Conservation (phyloP, 2,888 invertebrate species). For the Odontocerum albicorne region DNA sequence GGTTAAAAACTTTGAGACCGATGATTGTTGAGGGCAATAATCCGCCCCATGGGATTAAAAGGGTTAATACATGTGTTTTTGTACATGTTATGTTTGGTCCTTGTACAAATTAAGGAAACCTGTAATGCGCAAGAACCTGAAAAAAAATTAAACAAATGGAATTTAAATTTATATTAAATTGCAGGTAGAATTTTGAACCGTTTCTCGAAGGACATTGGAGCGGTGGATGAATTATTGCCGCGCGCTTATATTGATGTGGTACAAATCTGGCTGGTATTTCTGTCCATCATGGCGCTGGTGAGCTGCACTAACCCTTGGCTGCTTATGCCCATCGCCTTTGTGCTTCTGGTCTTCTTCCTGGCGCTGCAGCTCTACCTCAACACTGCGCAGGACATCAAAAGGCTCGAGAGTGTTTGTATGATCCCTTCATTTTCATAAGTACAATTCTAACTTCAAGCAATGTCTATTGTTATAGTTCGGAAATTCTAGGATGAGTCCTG, state of each 20-base stretch:
- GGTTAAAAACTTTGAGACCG: too few species aligned
- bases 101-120: too few species aligned
- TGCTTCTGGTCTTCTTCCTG: constrained; percentile 66
- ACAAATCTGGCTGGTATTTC: constrained; percentile 69
- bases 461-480: too few species aligned
- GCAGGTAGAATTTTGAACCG: constrained; percentile 70
- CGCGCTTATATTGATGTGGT: constrained; percentile 60
- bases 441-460: too few species aligned
- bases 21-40: too few species aligned
- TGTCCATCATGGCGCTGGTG: constrained; percentile 75
- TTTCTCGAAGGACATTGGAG: constrained; percentile 74
- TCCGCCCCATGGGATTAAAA: too few species aligned
- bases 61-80: too few species aligned
- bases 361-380: constrained; percentile 72
- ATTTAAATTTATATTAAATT: constrained; percentile 28
- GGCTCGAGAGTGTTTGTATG: constrained; percentile 71
- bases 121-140: too few species aligned
- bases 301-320: constrained; percentile 70
- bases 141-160: neutral
- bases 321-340: constrained; percentile 64
- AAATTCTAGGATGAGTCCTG: too few species aligned
- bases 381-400: constrained; percentile 76
- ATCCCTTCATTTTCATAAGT: constrained; percentile 32
- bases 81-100: too few species aligned
- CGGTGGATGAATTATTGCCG: constrained; percentile 63